Conservation (phyloP, 2,113 vertebrate species). For the Pitta sordida region DNA sequence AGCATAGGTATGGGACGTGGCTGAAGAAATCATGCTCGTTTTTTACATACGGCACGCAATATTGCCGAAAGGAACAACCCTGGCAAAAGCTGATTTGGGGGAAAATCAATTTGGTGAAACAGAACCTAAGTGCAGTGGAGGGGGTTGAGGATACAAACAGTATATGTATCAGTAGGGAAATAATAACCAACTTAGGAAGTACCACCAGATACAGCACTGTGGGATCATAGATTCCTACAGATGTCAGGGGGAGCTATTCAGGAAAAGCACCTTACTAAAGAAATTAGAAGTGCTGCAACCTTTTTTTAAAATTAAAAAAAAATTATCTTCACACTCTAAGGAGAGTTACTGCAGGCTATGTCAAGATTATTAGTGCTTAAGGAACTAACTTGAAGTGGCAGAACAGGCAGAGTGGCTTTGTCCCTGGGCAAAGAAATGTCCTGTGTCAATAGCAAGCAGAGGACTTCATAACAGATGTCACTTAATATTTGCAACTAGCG, state of each 20-base stretch:
- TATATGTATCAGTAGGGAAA: background rate
- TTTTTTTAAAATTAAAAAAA: background rate
- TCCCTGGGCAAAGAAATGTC: background rate
- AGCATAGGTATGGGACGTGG: accelerated
- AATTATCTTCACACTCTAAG: background rate
- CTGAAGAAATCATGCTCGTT: background rate
- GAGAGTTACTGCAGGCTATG: background rate
- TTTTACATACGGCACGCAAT: background rate
- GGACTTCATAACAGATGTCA: background rate
- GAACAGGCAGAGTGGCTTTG: background rate
- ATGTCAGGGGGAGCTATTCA: background rate
- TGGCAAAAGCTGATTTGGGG: background rate
- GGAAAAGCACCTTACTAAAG: background rate
- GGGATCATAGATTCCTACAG: background rate
- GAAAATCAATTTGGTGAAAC: background rate
- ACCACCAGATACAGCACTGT: background rate
- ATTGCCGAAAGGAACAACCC: background rate
- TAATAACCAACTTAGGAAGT: background rate
- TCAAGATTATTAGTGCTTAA: background rate
- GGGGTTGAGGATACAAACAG: background rate
- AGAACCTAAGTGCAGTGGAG: background rate
- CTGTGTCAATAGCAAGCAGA: background rate
- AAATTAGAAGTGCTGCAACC: background rate
- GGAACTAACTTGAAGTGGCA: background rate
- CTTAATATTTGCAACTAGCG: background rate